Evolutionary conservation across 2,888 invertebrate genomes (phyloP).

Genomic region (Cataglyphis cursor): DNA sequence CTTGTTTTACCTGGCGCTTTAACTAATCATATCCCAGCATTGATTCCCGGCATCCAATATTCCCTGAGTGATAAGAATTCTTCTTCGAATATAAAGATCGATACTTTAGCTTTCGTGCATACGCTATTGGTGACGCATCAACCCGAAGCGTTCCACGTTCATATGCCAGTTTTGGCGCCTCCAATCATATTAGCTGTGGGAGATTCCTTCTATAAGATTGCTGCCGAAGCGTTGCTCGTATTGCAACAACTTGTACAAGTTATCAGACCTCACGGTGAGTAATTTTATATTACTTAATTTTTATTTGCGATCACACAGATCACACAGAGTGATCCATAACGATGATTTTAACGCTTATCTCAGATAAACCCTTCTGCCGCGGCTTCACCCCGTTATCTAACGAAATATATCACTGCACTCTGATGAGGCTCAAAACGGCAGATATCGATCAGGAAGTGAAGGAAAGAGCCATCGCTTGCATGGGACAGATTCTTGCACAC

Average conservation of each 20-base stretch:
- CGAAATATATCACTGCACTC: constrained; percentile 94
- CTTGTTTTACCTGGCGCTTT: constrained; percentile 96
- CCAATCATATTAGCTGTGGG: constrained; percentile 96
- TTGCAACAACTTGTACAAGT: constrained; percentile 98
- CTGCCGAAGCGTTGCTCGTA: constrained; percentile 97
- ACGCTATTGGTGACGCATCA: constrained; percentile 93
- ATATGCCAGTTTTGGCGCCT: constrained; percentile 93
- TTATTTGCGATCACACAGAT: background rate
- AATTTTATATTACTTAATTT: background rate
- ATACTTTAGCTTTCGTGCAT: constrained; percentile 96
- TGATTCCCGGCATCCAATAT: constrained; percentile 96
- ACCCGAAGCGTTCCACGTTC: constrained; percentile 93
- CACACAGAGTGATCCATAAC: constrained; percentile 1
- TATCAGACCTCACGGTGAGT: constrained; percentile 93
- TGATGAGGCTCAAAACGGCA: constrained; percentile 95
- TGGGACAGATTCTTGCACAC: constrained; percentile 97
- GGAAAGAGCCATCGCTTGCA: constrained; percentile 98
- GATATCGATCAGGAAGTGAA: constrained; percentile 99
- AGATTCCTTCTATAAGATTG: constrained; percentile 99
- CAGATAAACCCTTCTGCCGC: constrained; percentile 88
- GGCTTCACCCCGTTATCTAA: constrained; percentile 93
- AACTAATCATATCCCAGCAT: constrained; percentile 93
- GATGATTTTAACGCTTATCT: constrained; percentile 16
- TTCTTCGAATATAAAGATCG: constrained; percentile 99
- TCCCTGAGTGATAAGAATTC: constrained; percentile 97